Evolutionary conservation across 2,113 vertebrate species (phyloP).

Genomic region (Speoplatyrhinus poulsoni): DNA sequence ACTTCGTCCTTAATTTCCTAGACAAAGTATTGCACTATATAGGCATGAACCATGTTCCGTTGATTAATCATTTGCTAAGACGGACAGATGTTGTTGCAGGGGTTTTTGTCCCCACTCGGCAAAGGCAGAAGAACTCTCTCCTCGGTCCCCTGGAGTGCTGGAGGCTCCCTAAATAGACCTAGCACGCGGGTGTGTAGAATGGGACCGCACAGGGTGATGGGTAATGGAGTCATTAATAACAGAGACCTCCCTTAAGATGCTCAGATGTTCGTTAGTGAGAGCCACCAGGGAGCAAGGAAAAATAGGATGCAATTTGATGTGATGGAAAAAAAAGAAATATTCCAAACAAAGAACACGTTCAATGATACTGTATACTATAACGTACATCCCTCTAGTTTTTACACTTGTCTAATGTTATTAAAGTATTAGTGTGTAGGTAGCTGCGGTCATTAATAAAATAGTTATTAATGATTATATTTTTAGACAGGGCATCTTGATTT

Average conservation of each 20-base stretch:
- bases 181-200: slow-evolving; percentile 69
- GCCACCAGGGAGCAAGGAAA: slow-evolving; percentile 62
- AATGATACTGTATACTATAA: too few relatives aligned
- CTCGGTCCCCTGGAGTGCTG: slow-evolving; percentile 64
- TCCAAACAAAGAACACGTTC: too few relatives aligned
- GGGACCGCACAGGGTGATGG: slow-evolving; percentile 78
- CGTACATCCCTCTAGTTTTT: too few relatives aligned
- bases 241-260: slow-evolving; percentile 76
- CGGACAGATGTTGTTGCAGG: slow-evolving; percentile 70
- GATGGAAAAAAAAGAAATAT: slow-evolving; percentile 37
- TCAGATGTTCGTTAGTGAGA: slow-evolving; percentile 75
- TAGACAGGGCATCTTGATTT: too few relatives aligned
- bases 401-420: too few relatives aligned
- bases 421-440: too few relatives aligned
- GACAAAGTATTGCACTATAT: background rate
- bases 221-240: slow-evolving; percentile 82
- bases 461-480: too few relatives aligned
- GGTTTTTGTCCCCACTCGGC: slow-evolving; percentile 57
- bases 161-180: slow-evolving; percentile 74
- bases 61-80: slow-evolving; percentile 70
- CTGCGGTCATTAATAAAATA: too few relatives aligned
- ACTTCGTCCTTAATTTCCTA: too few relatives aligned
- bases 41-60: background rate
- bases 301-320: slow-evolving; percentile 71
- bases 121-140: slow-evolving; percentile 64